Evolutionary conservation across 2,888 invertebrate species (phyloP).

Genomic region (Rhingia rostrata): DNA sequence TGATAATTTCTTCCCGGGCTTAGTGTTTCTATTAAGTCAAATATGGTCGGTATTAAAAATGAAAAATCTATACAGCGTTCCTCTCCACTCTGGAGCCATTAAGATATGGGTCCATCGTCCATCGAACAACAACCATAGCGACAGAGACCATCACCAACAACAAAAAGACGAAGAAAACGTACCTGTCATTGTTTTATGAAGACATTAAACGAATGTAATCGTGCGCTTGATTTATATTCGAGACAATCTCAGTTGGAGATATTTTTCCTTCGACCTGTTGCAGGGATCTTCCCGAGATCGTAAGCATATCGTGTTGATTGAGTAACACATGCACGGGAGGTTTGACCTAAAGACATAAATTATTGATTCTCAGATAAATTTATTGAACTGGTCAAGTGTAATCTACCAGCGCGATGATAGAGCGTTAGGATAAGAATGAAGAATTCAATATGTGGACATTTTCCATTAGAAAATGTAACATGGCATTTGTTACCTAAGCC

Average conservation of each 20-base stretch:
- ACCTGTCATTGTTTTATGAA: constrained; percentile 75
- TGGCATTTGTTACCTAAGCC: too few relatives aligned
- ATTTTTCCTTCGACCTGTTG: constrained; percentile 35
- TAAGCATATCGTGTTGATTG: constrained; percentile 62
- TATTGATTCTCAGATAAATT: constrained; percentile 70
- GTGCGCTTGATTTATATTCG: constrained; percentile 66
- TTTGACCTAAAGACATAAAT: constrained; percentile 73
- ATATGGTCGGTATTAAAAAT: constrained; percentile 63
- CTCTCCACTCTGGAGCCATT: constrained; percentile 61
- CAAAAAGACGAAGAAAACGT: constrained; percentile 39
- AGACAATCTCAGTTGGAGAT: constrained; percentile 67
- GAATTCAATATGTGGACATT: background rate
- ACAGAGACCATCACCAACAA: constrained; percentile 22
- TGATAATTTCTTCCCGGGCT: constrained; percentile 61
- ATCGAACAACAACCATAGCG: constrained; percentile 29
- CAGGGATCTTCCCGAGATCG: constrained; percentile 21
- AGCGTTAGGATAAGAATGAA: background rate
- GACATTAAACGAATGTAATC: constrained; percentile 75
- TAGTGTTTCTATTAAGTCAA: constrained; percentile 68
- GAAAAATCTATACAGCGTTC: constrained; percentile 47
- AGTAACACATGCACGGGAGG: constrained; percentile 73
- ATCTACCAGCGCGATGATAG: constrained; percentile 4
- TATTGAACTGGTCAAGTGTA: constrained; percentile 68
- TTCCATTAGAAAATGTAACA: background rate
- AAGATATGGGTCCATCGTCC: constrained; percentile 52